Evolutionary conservation across 2,113 vertebrate genomes (phyloP), one percentile per base, ranked within the genome.

Genomic region (Myotis brandtii): DNA sequence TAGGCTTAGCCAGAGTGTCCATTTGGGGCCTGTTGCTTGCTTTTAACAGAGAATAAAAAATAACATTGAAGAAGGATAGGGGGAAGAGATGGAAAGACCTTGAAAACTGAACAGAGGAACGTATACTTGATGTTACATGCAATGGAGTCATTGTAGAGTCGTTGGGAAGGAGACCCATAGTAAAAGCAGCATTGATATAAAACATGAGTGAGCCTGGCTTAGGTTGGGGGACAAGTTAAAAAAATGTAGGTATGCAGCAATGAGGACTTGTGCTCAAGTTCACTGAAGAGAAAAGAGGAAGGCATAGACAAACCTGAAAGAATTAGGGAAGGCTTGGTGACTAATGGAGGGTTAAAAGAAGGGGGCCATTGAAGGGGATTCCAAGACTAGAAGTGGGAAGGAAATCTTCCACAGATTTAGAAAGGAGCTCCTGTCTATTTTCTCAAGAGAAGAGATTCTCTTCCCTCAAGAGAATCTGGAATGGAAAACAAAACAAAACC

Each of bases 401-500:
- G 30, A 34, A 17, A 5, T 18, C 20, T n/a, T 90, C 8, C 14
- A 32, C 6, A 84, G 37, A 16, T 50, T 67, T 80, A n/a, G 14
- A 25, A 37, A 72, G 25, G 6, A 43, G 0, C 6, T 23, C 5
- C 66, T 52, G 4, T 77, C 27, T 11, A 9, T 72, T 43, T 13
- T 5, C 13, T 43, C 9, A 30, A 27, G 17, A 20, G 50, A 62
- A 87, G 23, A 89, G 1, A 72, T 20, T n/a, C 73, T 50, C 88
- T 86, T 50, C 48, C 14, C 11, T 23, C 72, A 82, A 66, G 52
- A 64, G 52, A 92, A 34, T 16, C 1, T 32, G 37, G 16, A 77
- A 67, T 37, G 13, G 40, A 91, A 91, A 82, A 50, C 30, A 75
- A 79, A 87, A 82, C 5, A 18, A 84, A 95, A 83, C 5, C 16